Base-by-base conservation (phyloP, 2,888 invertebrate genomes). In the Amphipoea oculea region DNA sequence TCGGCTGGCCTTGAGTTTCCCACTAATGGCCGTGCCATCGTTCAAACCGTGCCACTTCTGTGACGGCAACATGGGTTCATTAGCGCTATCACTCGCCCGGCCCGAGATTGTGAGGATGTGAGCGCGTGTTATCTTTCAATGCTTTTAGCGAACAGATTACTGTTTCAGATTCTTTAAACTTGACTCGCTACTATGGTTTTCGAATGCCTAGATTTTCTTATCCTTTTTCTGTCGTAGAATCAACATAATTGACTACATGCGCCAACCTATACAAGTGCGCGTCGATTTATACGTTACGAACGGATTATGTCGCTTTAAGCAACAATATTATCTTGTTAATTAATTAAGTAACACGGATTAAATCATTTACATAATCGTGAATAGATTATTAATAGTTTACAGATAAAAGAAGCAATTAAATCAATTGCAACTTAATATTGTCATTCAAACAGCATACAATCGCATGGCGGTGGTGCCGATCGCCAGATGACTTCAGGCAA, bases 21-120 rank as follows among this genome's bases (percentile, higher is more conserved):
- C 93, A 91, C 93, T 94, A 95, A 94, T 95, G 94, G 94, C 91
- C 89, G 88, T 89, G 89, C 92, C 94, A 94, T 94, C 94, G 92
- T 93, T 95, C 94, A 94, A 93, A 92, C 92, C 93, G 94, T 94
- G 94, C 95, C 93, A 94, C 92, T 93, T 92, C 92, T 94, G 95
- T 94, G 96, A 96, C 95, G 93, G 94, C 93, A 89, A 96, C 96
- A 96, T 93, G 94, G 95, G 94, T 96, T 96, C 96, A 96, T 96
- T 96, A 96, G 94, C 93, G 95, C 94, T 96, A 96, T 96, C 96
- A 94, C 94, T 92, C 89, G 85, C 87, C 87, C 89, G 87, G 89
- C 89, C 91, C 86, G 90, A 94, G 95, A 95, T 94, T 93, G 93
- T 92, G 90, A 90, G 92, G 92, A 92, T 91, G 93, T 93, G 91